phyloP scores from a whole-genome alignment of 1,140 invertebrate species.

The Drosophila bipectinata region DNA sequence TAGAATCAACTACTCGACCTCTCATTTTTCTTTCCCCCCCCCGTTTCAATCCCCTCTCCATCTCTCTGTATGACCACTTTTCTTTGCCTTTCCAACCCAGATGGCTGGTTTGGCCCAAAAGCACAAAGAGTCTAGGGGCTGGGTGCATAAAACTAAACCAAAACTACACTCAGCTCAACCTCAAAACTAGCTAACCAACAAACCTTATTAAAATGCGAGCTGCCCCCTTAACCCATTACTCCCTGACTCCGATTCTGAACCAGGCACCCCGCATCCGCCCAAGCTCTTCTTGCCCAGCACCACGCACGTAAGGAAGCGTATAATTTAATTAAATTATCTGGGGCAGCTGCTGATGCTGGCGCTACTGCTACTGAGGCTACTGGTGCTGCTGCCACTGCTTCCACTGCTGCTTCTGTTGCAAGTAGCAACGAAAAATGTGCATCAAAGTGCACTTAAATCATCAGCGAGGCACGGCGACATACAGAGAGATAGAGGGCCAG shows the following conservation, averaged over 20 bases:
- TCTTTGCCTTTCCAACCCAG: constrained; percentile 58
- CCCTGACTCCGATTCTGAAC: constrained; percentile 22
- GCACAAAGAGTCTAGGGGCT: constrained; percentile 49
- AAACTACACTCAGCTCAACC: constrained; percentile 80
- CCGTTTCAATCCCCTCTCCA: neutral
- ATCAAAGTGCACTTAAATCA: constrained; percentile 82
- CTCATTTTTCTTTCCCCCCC: constrained; percentile 1
- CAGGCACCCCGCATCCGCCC: neutral
- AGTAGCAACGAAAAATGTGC: constrained; percentile 78
- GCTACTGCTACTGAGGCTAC: constrained; percentile 4
- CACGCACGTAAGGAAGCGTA: constrained; percentile 76
- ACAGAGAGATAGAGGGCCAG: constrained; percentile 52
- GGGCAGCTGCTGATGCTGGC: constrained; percentile 62
- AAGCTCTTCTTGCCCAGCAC: constrained; percentile 9
- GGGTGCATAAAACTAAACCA: constrained; percentile 68
- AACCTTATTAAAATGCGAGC: constrained; percentile 78
- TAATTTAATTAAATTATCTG: constrained; percentile 82
- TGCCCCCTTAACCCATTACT: constrained; percentile 54
- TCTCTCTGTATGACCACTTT: constrained; percentile 11
- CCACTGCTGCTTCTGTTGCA: constrained; percentile 49
- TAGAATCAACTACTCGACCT: neutral
- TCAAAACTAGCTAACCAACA: constrained; percentile 80
- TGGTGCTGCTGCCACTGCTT: constrained; percentile 48
- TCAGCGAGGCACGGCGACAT: constrained; percentile 79
- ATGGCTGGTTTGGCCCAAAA: constrained; percentile 57